phyloP scores from a whole-genome alignment of 2,888 invertebrate genomes.

The Tachina grossa region DNA sequence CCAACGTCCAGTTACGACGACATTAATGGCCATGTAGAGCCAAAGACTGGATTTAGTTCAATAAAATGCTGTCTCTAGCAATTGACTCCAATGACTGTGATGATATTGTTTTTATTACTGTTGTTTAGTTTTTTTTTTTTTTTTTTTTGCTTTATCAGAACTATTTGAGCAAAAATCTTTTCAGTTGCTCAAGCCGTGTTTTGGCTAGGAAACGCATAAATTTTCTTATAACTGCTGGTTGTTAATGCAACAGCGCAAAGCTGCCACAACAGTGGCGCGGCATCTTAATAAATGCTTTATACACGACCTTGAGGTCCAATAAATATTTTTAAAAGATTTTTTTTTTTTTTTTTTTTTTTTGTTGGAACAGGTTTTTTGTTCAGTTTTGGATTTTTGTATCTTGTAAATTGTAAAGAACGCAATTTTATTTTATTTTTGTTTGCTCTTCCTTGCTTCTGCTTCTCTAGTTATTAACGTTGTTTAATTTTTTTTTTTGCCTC shows the following conservation, averaged over 20 bases:
- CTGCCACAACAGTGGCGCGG: conserved; percentile 56
- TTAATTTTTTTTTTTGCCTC: not conserved
- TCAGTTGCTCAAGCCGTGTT: conserved; percentile 30
- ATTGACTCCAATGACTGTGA: conserved; percentile 33
- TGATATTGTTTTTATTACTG: conserved; percentile 27
- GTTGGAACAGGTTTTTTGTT: conserved; percentile 40
- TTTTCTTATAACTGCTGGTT: conserved; percentile 50
- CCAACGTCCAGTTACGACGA: conserved; percentile 50
- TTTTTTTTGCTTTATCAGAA: not conserved
- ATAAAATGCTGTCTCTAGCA: conserved; percentile 46
- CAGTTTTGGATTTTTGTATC: conserved; percentile 14
- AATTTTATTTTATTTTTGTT: conserved; percentile 7
- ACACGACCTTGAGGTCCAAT: conserved; percentile 66
- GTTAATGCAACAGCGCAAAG: conserved; percentile 45
- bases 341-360: conserved; percentile 8
- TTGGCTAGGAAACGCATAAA: conserved; percentile 49
- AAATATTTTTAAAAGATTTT: conserved; percentile 29
- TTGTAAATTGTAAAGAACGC: conserved; percentile 49
- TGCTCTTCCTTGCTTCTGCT: not conserved
- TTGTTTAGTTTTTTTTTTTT: conserved; percentile 8
- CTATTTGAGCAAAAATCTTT: not conserved
- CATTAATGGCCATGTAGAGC: conserved; percentile 55
- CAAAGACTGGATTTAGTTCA: conserved; percentile 56
- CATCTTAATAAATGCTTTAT: conserved; percentile 65
- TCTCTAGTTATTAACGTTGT: conserved; percentile 24